Base-by-base conservation (phyloP, 2,113 vertebrate species). In the Micronycteris hirsuta region DNA sequence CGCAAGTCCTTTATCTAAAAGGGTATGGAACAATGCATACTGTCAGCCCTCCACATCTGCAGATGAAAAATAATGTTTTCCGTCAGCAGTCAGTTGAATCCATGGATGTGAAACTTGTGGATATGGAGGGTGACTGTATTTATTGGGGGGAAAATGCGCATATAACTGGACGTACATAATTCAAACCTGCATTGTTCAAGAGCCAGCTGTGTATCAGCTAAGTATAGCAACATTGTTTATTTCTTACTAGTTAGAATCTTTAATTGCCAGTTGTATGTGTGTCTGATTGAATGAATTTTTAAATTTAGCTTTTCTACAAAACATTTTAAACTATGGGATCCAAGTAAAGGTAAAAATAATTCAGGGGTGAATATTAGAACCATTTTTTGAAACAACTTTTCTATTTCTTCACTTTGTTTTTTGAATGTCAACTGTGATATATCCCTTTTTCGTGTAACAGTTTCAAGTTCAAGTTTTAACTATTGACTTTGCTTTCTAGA, bases 401-500 rank as follows among this genome's bases (percentile, higher is more conserved):
- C 45, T 43, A 0, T 54, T 68, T 31, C 71, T 94, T 81, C 31
- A 26, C 1, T 70, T n/a, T 81, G 7, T 67, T 95, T 77, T 90
- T 83, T 43, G 92, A 94, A 94, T 11, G 5, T 26, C 58, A 71
- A 3, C n/a, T 63, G 14, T 92, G 36, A 67, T 31, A 28, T 68
- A 4, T 26, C 45, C 24, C 43, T 33, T 85, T 82, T 86, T 73
- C 24, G 20, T 83, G 26, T 86, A 74, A 54, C 58, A 67, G 4
- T 86, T 94, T 91, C 24, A 67, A 38, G 63, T 82, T 87, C 14
- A 56, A 9, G 8, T 95, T 16, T 82, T 96, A 88, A 97, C 56
- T 52, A 4, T 70, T 94, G 36, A 68, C 12, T 95, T 98, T 89
- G 74, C 93, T 85, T 87, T 93, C 12, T 96, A 99, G 99, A 99